Evolutionary conservation across 2,888 invertebrate species (phyloP).

Genomic region (Melinaea marsaeus): DNA sequence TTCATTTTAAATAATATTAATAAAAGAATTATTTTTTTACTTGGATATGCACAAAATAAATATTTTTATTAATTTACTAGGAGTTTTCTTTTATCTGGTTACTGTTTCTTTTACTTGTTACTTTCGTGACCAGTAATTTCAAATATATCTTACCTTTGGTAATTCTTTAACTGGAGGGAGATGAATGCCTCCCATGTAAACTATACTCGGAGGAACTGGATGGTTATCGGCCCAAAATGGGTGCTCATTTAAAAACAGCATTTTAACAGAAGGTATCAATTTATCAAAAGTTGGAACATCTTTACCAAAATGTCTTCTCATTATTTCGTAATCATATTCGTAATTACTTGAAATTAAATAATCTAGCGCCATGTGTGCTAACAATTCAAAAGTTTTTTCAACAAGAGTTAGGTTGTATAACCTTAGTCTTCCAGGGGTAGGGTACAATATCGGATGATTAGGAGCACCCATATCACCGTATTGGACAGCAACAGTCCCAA

Average conservation of each 20-base stretch:
- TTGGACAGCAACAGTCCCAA: conserved; percentile 35
- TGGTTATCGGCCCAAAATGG: conserved; percentile 49
- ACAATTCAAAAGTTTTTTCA: conserved; percentile 41
- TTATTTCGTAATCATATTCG: conserved; percentile 25
- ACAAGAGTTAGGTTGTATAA: conserved; percentile 37
- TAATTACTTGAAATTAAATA: conserved; percentile 17
- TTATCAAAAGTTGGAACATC: conserved; percentile 34
- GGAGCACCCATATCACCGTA: conserved; percentile 36
- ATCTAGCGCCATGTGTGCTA: conserved; percentile 20
- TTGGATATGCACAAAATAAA: neutral
- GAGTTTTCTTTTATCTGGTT: conserved; percentile 55
- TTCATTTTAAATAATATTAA: no score
- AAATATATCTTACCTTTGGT: conserved; percentile 43
- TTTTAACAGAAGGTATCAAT: conserved; percentile 42
- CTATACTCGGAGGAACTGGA: conserved; percentile 54
- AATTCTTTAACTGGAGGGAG: conserved; percentile 45
- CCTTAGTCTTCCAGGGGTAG: conserved; percentile 28
- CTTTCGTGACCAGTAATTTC: conserved; percentile 25
- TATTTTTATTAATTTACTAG: conserved; percentile 38
- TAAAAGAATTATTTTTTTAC: neutral
- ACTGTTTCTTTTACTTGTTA: no score
- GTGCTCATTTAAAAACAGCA: conserved; percentile 58
- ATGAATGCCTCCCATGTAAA: conserved; percentile 59
- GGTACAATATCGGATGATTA: conserved; percentile 36
- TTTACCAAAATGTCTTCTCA: conserved; percentile 35